These are phyloP conservation scores for Dermatemys mawii DNA, from an alignment of 2,113 vertebrate genomes.

Conservation along the genomic window DNA sequence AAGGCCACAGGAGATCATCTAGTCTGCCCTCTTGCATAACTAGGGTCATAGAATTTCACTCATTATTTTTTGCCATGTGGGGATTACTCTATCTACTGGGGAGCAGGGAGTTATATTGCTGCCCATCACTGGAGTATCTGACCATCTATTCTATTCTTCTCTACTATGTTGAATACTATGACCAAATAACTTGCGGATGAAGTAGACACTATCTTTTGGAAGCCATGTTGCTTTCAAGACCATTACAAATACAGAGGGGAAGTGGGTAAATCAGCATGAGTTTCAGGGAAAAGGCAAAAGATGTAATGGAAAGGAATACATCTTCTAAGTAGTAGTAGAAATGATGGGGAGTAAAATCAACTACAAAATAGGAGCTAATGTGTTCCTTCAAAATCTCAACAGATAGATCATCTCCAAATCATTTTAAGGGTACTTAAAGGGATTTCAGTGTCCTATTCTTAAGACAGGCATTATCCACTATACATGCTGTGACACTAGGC, in stretches of 20 bases:
- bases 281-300: not conserved
- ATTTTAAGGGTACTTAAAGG: not conserved
- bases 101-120: not conserved
- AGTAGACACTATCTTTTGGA: not conserved
- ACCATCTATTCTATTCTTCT: not conserved
- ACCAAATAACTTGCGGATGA: not conserved
- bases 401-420: not conserved
- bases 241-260: not conserved
- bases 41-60: not conserved
- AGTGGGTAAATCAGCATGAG: not conserved
- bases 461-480: too few relatives aligned
- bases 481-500: too few relatives aligned
- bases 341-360: not conserved
- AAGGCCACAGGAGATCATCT: not conserved
- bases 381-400: not conserved
- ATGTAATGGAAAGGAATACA: not conserved
- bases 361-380: not conserved
- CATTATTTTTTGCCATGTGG: not conserved
- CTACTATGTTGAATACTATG: not conserved
- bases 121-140: not conserved
- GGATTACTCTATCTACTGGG: not conserved
- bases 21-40: not conserved
- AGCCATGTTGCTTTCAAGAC: not conserved
- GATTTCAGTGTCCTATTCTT: not conserved
- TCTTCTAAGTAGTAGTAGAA: not conserved